Evolutionary conservation across 2,888 invertebrate species (phyloP), one percentile per base, ranked within the genome.

Genomic region (Synanthedon andrenaeformis): DNA sequence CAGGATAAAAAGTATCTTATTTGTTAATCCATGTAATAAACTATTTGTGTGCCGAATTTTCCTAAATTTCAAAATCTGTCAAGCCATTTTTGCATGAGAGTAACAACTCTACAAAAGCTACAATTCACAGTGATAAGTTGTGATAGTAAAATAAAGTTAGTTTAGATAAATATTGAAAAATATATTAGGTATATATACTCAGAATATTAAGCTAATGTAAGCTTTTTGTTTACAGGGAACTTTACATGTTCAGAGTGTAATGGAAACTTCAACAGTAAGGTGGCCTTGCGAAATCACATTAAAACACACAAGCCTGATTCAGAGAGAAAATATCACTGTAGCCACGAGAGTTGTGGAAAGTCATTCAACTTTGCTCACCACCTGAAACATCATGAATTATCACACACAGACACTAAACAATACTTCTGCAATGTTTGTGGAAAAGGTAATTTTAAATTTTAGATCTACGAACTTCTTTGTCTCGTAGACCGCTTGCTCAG

Each of bases 351-450:
- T 17, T 88, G 88, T 60, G 60, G 62, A 3, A 87, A 86, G 62
- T 65, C 77, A 10, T 88, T 88, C 60, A 88, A 88, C 60, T 87
- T 85, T 58, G 61, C 72, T 2, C 88, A 88, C 55, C 88, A 88
- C 61, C 62, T 85, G 55, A 83, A 77, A 56, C 80, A 87, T 56
- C 88, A 88, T 59, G 80, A 82, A 58, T 61, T 82, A 35, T 83
- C 82, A 0, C 88, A 88, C 56, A 79, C 78, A 2, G 73, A 82
- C 41, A 63, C 62, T 1, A 85, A 82, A 57, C 83, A 79, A 56
- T 67, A 83, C 62, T 79, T 65, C 56, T 88, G 88, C 62, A 70
- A 65, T 57, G 60, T 70, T 45, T 88, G 88, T 66, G 78, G 75
- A 4, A 87, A 82, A 74, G 87, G 88, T 88, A 59, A 62, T 62